Conservation (phyloP, 64 coral and sea anemone genomes). For the Platygyra sinensis region DNA sequence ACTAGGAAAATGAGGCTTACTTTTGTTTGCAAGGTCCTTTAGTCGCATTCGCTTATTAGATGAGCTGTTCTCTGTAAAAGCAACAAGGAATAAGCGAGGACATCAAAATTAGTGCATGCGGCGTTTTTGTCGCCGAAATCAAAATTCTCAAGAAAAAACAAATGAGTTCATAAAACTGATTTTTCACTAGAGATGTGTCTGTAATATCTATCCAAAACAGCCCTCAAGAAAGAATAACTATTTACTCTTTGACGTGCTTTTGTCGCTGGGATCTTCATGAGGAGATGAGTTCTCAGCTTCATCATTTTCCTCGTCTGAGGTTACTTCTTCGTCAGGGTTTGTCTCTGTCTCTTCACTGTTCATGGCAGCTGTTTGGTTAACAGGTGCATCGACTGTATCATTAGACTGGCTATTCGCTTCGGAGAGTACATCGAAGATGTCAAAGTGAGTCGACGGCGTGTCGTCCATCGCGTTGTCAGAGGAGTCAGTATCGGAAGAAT, state of each 20-base stretch:
- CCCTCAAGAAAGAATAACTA: too few relatives aligned
- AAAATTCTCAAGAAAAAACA: too few relatives aligned
- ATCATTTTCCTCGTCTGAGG: background rate
- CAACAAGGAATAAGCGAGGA: too few relatives aligned
- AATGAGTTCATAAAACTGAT: background rate
- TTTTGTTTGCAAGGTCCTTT: slow-evolving; percentile 11
- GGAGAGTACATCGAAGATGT: background rate
- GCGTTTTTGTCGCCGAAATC: too few relatives aligned
- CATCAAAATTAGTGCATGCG: too few relatives aligned
- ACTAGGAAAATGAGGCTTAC: background rate
- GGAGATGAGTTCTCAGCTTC: background rate
- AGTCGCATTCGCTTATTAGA: too few relatives aligned
- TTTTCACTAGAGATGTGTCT: too few relatives aligned
- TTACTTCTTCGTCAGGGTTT: background rate
- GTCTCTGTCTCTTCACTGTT: background rate
- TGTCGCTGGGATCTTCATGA: background rate
- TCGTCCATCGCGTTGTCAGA: background rate
- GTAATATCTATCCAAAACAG: too few relatives aligned
- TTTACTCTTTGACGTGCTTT: background rate
- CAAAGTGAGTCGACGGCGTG: background rate
- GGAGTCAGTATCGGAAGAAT: background rate
- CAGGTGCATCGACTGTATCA: background rate
- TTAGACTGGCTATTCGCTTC: background rate
- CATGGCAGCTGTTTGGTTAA: background rate
- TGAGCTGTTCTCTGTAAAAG: slow-evolving; percentile 1